Conservation (phyloP, 2,797 vertebrate genomes). For the Heliangelus exortis region DNA sequence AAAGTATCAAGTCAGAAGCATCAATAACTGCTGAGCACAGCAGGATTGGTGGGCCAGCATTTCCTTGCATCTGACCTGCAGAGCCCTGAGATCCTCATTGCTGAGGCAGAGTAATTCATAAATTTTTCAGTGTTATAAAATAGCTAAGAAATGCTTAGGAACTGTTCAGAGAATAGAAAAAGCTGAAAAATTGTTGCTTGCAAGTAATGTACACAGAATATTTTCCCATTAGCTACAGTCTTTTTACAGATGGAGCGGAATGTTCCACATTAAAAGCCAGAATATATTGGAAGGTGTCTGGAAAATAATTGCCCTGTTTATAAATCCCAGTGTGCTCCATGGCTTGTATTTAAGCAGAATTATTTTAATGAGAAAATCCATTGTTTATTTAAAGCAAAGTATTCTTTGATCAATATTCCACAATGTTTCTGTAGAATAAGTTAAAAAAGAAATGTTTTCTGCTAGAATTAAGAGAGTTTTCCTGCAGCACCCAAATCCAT, state of each 20-base stretch:
- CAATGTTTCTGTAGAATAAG: not conserved
- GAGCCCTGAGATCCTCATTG: not conserved
- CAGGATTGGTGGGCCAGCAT: not conserved
- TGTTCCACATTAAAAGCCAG: not conserved
- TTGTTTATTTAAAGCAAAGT: not conserved
- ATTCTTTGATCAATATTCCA: not conserved
- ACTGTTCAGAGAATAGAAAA: not conserved
- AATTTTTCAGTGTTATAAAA: not conserved
- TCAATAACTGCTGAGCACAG: not conserved
- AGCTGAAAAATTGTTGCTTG: not conserved
- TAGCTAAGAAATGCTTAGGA: not conserved
- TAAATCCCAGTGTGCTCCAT: not conserved
- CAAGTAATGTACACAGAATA: not conserved
- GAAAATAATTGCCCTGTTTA: not conserved
- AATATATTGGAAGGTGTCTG: slow-evolving; percentile 1
- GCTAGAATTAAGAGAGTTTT: not conserved
- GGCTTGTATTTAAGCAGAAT: not conserved
- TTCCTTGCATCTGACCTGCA: not conserved
- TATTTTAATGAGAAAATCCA: not conserved
- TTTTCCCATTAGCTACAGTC: not conserved
- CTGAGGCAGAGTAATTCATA: not conserved
- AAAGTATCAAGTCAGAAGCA: not conserved
- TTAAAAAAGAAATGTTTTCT: not conserved
- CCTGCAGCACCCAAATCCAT: not conserved
- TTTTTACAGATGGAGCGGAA: not conserved